Percentiles rank a stretch among this genome's conserved stretches.
Evolutionary conservation across 1,140 invertebrate genomes (phyloP).

Genomic region (Andrena cerasifolii): DNA sequence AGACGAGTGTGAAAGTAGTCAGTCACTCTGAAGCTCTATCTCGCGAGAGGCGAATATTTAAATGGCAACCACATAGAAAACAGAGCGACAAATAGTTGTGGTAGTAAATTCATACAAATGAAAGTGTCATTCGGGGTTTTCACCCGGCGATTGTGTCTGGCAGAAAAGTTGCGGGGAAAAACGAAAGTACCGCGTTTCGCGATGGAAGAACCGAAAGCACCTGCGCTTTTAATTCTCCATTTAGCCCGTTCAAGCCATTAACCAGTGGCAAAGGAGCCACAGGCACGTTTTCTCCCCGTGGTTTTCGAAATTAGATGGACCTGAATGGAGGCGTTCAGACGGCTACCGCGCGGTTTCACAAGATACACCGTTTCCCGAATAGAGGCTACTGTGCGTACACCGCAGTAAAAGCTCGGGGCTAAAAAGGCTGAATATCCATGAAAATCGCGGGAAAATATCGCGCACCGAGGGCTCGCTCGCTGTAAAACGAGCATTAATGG

Average conservation of each 20-base stretch:
- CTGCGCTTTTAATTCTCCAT: slow-evolving; percentile 1
- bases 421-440: slow-evolving; percentile 23
- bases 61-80: too few relatives aligned
- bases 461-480: slow-evolving; percentile 10
- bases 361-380: slow-evolving; percentile 4
- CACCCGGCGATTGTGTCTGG: neutral
- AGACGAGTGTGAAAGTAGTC: too few relatives aligned
- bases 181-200: neutral
- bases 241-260: slow-evolving; percentile 16
- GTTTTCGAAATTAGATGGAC: slow-evolving; percentile 32
- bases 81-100: neutral
- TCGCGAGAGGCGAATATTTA: too few relatives aligned
- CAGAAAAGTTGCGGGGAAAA: neutral
- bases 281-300: slow-evolving; percentile 9
- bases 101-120: neutral
- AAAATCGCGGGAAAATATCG: slow-evolving; percentile 29
- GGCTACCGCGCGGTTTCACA: slow-evolving; percentile 21
- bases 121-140: neutral
- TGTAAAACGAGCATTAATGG: neutral
- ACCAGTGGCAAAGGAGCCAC: slow-evolving; percentile 22
- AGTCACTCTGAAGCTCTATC: too few relatives aligned
- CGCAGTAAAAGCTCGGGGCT: slow-evolving; percentile 8
- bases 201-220: neutral
- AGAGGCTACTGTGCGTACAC: slow-evolving; percentile 8
- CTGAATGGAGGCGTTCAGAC: slow-evolving; percentile 28